A percentile compares a stretch with the other conserved stretches of the same genome.
Conservation (phyloP, 2,797 vertebrate genomes). For the Adelosebastes latens region DNA sequence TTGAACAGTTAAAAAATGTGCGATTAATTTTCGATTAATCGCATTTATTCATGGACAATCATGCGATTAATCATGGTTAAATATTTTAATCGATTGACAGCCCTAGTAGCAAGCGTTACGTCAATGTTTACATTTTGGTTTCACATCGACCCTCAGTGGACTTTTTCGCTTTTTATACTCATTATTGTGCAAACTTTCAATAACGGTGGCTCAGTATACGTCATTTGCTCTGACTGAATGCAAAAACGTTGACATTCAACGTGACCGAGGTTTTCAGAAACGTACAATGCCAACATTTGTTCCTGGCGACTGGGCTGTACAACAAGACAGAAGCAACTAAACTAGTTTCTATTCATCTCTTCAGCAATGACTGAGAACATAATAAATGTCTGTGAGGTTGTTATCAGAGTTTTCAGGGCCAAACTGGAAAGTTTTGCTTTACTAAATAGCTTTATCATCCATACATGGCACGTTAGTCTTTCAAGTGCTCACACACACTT, state of each 20-base stretch:
- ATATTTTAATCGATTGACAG: too few relatives aligned
- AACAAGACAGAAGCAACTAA: constrained; percentile 12
- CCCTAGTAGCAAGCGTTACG: too few relatives aligned
- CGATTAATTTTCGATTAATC: too few relatives aligned
- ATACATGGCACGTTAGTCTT: constrained; percentile 28
- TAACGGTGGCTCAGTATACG: fast-evolving
- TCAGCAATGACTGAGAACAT: constrained; percentile 23
- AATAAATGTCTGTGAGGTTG: constrained; percentile 30
- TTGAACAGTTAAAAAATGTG: too few relatives aligned
- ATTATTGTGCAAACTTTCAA: neutral
- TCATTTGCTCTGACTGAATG: neutral
- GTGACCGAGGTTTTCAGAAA: too few relatives aligned
- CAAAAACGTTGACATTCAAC: neutral
- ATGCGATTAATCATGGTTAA: too few relatives aligned
- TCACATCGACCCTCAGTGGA: neutral
- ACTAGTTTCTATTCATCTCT: constrained; percentile 17
- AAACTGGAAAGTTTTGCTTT: constrained; percentile 32
- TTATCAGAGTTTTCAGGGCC: constrained; percentile 25
- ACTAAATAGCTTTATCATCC: constrained; percentile 37
- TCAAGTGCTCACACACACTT: constrained; percentile 7
- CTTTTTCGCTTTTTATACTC: neutral
- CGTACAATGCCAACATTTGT: too few relatives aligned
- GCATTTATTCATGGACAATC: too few relatives aligned
- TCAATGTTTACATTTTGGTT: neutral
- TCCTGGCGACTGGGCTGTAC: too few relatives aligned